Percentiles rank a stretch among this genome's conserved stretches.
Evolutionary conservation across 2,888 invertebrate genomes (phyloP).

Genomic region (Marronus borbonicus): DNA sequence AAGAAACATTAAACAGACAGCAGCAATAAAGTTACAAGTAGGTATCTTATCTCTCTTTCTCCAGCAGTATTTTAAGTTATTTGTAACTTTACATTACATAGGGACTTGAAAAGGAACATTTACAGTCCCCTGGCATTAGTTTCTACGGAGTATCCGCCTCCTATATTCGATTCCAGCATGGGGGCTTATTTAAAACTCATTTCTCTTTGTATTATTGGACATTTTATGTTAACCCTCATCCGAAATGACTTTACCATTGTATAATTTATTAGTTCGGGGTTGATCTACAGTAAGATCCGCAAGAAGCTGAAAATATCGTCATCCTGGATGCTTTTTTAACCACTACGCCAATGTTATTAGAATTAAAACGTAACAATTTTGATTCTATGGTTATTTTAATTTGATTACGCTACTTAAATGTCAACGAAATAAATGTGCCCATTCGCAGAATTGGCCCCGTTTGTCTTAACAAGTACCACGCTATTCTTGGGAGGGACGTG

Average conservation of each 20-base stretch:
- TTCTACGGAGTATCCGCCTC: background rate
- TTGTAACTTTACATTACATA: constrained; percentile 23
- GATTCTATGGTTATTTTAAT: background rate
- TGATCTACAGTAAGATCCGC: too few relatives aligned
- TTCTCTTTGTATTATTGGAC: constrained; percentile 40
- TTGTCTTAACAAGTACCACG: background rate
- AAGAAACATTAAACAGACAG: constrained; percentile 18
- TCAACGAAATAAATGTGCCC: background rate
- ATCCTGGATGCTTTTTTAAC: background rate
- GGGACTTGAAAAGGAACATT: constrained; percentile 12
- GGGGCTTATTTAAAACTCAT: constrained; percentile 47
- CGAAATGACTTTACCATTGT: background rate
- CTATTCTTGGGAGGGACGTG: background rate
- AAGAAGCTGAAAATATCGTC: too few relatives aligned
- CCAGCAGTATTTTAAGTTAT: constrained; percentile 19
- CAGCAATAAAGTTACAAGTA: constrained; percentile 25
- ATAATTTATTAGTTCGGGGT: too few relatives aligned
- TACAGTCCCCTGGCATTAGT: background rate
- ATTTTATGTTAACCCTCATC: constrained; percentile 39
- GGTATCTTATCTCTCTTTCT: constrained; percentile 24
- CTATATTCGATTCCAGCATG: constrained; percentile 30
- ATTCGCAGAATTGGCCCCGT: constrained; percentile 2
- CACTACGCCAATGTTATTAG: constrained; percentile 4
- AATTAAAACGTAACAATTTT: background rate
- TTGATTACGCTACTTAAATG: background rate